Evolutionary conservation across 2,113 vertebrate species (phyloP), one percentile per base, ranked within the genome.

Genomic region (Datnioides undecimradiatus): DNA sequence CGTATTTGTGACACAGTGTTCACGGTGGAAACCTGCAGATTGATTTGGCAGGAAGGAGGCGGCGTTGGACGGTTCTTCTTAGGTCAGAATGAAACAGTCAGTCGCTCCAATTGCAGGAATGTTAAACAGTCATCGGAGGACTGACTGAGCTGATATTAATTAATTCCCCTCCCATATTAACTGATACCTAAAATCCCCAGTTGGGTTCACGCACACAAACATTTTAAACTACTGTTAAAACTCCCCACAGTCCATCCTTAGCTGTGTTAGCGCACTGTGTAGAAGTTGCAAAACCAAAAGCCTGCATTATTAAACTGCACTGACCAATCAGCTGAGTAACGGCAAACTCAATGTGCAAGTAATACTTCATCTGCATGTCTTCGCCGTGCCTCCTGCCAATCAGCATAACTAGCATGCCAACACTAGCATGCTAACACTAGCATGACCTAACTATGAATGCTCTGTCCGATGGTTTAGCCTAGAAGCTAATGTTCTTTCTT

Each of bases 1-100:
- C 21, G 34, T 54, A 27, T 55, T 25, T 33, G 38, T 51, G 58
- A 33, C 34, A 23, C 11, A 33, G 25, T 63, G 23, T 45, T 52
- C 71, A 51, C 71, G 52, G 27, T 64, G 27, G 27, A 57, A 43
- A 65, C 5, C 25, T 73, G 29, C 36, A 54, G 25, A 63, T 63
- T 52, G 34, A 52, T 63, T 51, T 74, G 46, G 58, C 45, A 40
- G 46, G 23, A 19, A 33, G 67, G 19, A 70, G 25, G 52, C 36
- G 17, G 25, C 6, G 16, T 29, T 27, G 14, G 41, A 11, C 27
- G 29, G 14, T 17, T 72, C n/a, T 71, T 72, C 41, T 48, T 8
- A 38, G 16, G 40, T 60, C 17, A 29, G 54, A 36, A 59, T 46
- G 27, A 58, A 72, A 5, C 29, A 45, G 52, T 45, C 68, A 23